Conservation (phyloP, 1,140 invertebrate genomes). For the Antheraea pernyi region DNA sequence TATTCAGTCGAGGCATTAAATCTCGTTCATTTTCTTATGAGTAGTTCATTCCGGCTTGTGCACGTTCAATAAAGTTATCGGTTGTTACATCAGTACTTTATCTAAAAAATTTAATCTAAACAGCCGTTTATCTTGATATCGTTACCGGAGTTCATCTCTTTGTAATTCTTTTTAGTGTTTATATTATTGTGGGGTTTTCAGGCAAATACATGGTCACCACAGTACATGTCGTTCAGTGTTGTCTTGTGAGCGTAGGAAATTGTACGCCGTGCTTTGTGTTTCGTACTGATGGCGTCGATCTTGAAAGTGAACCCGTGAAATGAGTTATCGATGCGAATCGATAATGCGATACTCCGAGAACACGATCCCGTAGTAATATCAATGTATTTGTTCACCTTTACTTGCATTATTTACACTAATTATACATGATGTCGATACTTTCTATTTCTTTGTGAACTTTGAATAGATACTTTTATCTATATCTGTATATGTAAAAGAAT, state of each 20-base stretch:
- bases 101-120: not conserved
- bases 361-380: conserved; percentile 37
- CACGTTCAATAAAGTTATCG: not conserved
- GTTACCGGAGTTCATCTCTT: not conserved
- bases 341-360: conserved; percentile 45
- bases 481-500: too few relatives aligned
- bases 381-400: conserved; percentile 12
- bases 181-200: not conserved
- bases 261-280: conserved; percentile 55
- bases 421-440: not conserved
- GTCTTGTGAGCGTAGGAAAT: conserved; percentile 37
- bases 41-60: not conserved
- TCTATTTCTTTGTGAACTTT: too few relatives aligned
- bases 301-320: conserved; percentile 72
- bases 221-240: conserved; percentile 26
- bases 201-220: conserved; percentile 26
- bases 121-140: not conserved
- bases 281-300: conserved; percentile 47
- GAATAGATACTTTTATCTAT: not conserved
- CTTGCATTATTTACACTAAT: conserved; percentile 7
- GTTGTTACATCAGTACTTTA: not conserved
- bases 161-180: not conserved
- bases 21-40: not conserved
- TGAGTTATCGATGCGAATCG: conserved; percentile 67
- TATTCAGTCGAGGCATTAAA: too few relatives aligned